Evolutionary conservation across 2,113 vertebrate genomes (phyloP), one percentile per base, ranked within the genome.

Genomic region (Thryonomys swinderianus): DNA sequence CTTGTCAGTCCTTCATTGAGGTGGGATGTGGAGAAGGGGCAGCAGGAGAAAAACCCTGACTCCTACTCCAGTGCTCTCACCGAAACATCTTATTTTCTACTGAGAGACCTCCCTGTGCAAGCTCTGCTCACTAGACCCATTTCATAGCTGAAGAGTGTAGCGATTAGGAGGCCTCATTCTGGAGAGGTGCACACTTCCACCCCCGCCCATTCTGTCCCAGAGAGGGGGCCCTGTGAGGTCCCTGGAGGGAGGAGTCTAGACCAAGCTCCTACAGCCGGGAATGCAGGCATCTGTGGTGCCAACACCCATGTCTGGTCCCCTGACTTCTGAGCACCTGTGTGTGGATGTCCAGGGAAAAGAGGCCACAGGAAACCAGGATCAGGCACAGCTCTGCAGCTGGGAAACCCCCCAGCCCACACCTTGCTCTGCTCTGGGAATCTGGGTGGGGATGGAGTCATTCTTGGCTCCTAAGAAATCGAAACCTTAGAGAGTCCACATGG

Each of bases 141-240:
- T 25, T 13, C 32, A 25, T 14, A 20, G 17, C 42, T 6, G 6
- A 3, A 57, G 59, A 85, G 20, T 13, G 0, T 66, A 10, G 42
- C 53, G 45, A 55, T 76, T 34, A 16, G 62, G 55, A 59, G 30
- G 32, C 53, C 64, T 71, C 79, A n/a, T 91, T 85, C 78, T 37
- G 27, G 69, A 85, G 30, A 59, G 78, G 3, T 7, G 1, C 48
- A 20, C 2, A 2, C 37, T n/a, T 45, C 34, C 32, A 14, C 57
- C 76, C 48, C 34, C 51, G n/a, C 71, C n/a, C 48, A 21, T 89
- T 42, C 87, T 13, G 2, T 62, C 17, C 25, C 2, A 8, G 25
- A 51, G 34, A 16, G 1, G 13, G 1, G 18, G 27, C 37, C n/a
- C 7, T 3, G 16, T 0, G 16, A 25, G 18, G 2, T 8, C 51